Conservation (phyloP, 1,140 invertebrate genomes). For the Neuroterus valhalla region DNA sequence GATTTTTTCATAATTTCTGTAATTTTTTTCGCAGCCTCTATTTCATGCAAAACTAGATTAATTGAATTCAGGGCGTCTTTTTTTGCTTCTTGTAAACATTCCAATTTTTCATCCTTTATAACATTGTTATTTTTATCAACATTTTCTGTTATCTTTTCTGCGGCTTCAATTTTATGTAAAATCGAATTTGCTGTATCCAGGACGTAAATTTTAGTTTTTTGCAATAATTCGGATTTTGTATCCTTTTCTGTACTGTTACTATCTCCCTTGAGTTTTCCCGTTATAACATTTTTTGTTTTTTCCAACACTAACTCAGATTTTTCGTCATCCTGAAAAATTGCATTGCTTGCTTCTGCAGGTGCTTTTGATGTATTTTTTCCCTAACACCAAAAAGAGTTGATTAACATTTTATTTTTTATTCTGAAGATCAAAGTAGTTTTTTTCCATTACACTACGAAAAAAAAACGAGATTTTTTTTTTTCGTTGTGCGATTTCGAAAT, state of each 20-base stretch:
- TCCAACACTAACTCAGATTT: too few species aligned
- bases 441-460: too few species aligned
- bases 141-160: conserved; percentile 2
- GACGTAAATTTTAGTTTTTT: neutral
- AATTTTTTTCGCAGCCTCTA: neutral
- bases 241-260: neutral
- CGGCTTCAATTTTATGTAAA: neutral
- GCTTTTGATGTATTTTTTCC: too few species aligned
- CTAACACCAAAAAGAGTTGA: too few species aligned
- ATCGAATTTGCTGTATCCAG: neutral
- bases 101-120: neutral
- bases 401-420: too few species aligned
- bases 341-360: too few species aligned
- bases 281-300: too few species aligned
- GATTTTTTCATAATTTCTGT: conserved; percentile 5
- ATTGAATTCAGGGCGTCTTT: neutral
- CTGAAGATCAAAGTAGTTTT: too few species aligned
- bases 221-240: neutral
- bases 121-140: neutral
- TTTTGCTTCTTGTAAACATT: neutral
- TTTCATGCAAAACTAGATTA: conserved; percentile 14
- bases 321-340: too few species aligned
- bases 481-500: too few species aligned
- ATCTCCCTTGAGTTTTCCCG: neutral
- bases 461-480: too few species aligned